Evolutionary conservation across 2,888 invertebrate genomes (phyloP).

Genomic region (Lutraria lutraria): DNA sequence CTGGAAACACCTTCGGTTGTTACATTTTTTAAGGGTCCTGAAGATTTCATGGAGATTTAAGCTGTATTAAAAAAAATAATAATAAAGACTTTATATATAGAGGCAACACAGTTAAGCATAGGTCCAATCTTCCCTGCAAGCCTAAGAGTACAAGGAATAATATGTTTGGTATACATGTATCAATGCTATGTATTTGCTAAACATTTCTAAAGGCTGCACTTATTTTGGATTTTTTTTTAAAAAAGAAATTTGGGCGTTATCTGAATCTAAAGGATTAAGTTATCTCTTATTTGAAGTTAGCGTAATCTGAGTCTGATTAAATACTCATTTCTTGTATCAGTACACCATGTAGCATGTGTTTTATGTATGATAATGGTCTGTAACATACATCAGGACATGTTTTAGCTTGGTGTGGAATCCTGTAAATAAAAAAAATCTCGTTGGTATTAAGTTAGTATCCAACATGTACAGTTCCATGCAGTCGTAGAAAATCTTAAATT

Average conservation of each 20-base stretch:
- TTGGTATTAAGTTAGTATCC: background rate
- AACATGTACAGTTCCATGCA: background rate
- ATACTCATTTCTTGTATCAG: background rate
- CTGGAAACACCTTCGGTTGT: too few relatives aligned
- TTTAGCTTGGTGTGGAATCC: background rate
- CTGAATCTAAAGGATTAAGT: background rate
- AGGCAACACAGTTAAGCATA: too few relatives aligned
- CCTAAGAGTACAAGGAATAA: too few relatives aligned
- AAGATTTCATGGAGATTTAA: too few relatives aligned
- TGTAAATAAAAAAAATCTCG: background rate
- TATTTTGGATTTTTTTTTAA: too few relatives aligned
- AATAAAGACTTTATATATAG: too few relatives aligned
- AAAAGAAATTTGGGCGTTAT: background rate
- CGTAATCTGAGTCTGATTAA: constrained; percentile 28
- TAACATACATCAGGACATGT: constrained; percentile 19
- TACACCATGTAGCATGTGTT: constrained; percentile 17
- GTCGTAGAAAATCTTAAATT: too few relatives aligned
- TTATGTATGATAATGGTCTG: background rate
- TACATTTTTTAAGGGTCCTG: too few relatives aligned
- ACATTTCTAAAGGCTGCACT: background rate
- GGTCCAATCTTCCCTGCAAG: too few relatives aligned
- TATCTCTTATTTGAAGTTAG: constrained; percentile 17
- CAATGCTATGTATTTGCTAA: too few relatives aligned
- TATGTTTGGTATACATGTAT: background rate
- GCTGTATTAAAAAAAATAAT: too few relatives aligned